These are phyloP conservation scores for Drosophila suzukii DNA, from an alignment of 1,140 invertebrate genomes.

Conservation along the genomic window DNA sequence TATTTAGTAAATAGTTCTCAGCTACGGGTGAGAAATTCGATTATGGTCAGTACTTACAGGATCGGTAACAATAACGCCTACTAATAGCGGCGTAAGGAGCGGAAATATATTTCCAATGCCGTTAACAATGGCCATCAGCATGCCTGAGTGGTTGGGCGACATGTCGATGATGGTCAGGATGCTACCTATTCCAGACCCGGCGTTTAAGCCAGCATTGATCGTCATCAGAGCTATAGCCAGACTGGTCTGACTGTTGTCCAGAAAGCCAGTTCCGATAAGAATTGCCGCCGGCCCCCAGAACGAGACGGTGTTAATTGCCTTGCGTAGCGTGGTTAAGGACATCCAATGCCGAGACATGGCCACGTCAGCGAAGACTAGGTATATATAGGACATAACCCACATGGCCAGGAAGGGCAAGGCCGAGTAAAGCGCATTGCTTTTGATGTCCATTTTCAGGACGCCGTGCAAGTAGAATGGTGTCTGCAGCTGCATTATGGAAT, in stretches of 20 bases:
- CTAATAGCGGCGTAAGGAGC: conserved; percentile 88
- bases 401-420: conserved; percentile 92
- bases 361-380: conserved; percentile 84
- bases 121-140: conserved; percentile 89
- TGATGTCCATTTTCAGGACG: conserved; percentile 92
- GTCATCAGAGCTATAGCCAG: conserved; percentile 88
- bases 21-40: background rate
- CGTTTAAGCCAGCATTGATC: conserved; percentile 90
- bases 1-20: no score
- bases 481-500: conserved; percentile 95
- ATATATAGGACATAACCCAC: conserved; percentile 88
- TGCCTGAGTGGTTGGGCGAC: conserved; percentile 90
- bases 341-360: conserved; percentile 62
- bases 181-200: conserved; percentile 89
- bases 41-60: conserved; percentile 84
- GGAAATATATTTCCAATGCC: conserved; percentile 89
- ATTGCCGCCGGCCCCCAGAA: conserved; percentile 86
- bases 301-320: conserved; percentile 88
- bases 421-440: conserved; percentile 89
- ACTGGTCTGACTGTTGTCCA: conserved; percentile 56
- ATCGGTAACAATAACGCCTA: conserved; percentile 87
- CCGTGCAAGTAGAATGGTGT: conserved; percentile 88
- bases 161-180: conserved; percentile 90
- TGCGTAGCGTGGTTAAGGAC: conserved; percentile 85
- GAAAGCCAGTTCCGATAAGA: conserved; percentile 87